phyloP scores from a whole-genome alignment of 2,113 vertebrate genomes.

The Ictalurus punctatus region DNA sequence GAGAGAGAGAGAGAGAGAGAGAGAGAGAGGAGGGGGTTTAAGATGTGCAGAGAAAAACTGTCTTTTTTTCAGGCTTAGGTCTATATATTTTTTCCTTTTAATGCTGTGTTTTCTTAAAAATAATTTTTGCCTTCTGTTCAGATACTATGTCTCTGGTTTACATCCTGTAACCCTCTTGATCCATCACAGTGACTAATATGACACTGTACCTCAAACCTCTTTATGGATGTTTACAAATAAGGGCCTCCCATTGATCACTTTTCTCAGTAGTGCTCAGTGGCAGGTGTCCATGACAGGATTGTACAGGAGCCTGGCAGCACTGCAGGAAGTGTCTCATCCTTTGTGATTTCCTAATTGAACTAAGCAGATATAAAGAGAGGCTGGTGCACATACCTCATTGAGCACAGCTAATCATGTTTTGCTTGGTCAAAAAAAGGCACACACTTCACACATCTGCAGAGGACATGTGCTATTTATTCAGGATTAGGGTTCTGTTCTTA shows the following conservation, averaged over 20 bases:
- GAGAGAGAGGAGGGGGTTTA: background rate
- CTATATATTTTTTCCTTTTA: slow-evolving; percentile 2
- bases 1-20: no score
- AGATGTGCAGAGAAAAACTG: slow-evolving; percentile 5
- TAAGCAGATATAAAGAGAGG: slow-evolving; percentile 36
- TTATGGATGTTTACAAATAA: slow-evolving; percentile 24
- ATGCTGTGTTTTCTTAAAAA: background rate
- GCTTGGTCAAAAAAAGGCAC: slow-evolving; percentile 48
- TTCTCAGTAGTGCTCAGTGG: slow-evolving; percentile 30
- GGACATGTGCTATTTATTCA: slow-evolving; percentile 59
- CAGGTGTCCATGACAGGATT: slow-evolving; percentile 18
- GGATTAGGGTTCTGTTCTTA: slow-evolving; percentile 52
- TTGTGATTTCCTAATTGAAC: slow-evolving; percentile 39
- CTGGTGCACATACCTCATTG: slow-evolving; percentile 33
- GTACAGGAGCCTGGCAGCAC: slow-evolving; percentile 38
- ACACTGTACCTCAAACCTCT: slow-evolving; percentile 26
- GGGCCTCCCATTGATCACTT: slow-evolving; percentile 16
- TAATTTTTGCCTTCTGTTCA: background rate
- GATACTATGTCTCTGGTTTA: background rate
- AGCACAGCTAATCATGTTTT: slow-evolving; percentile 53
- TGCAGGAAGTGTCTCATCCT: slow-evolving; percentile 31
- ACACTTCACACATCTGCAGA: slow-evolving; percentile 36
- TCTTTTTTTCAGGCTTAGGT: background rate
- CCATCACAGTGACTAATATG: slow-evolving; percentile 22
- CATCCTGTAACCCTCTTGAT: background rate